Evolutionary conservation across 2,888 invertebrate genomes (phyloP).

Genomic region (Leuctra nigra): DNA sequence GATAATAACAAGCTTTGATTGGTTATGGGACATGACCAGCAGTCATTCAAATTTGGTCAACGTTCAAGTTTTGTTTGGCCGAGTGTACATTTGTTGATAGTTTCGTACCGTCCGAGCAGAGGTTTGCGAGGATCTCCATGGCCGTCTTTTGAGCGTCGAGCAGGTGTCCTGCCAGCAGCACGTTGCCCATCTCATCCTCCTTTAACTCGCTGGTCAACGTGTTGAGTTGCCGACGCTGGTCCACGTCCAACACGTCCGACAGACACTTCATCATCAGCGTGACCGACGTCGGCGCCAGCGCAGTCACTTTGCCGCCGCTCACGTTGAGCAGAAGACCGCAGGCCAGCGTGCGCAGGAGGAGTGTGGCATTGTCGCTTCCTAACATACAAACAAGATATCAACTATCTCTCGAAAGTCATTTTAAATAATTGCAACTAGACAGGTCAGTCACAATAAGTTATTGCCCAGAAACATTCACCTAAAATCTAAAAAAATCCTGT

Average conservation of each 20-base stretch:
- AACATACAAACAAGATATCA: too few relatives aligned
- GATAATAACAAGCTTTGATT: too few relatives aligned
- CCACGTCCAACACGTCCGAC: constrained; percentile 47
- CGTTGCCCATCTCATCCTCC: constrained; percentile 43
- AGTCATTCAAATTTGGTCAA: too few relatives aligned
- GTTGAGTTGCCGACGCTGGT: constrained; percentile 47
- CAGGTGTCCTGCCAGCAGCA: constrained; percentile 42
- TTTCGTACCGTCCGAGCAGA: constrained; percentile 57
- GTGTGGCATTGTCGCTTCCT: neutral
- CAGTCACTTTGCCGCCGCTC: constrained; percentile 14
- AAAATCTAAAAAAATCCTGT: too few relatives aligned
- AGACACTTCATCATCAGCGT: constrained; percentile 46
- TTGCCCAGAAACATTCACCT: too few relatives aligned
- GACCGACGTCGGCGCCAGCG: constrained; percentile 26
- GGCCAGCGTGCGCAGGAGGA: constrained; percentile 49
- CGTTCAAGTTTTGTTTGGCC: too few relatives aligned
- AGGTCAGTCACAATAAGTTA: too few relatives aligned
- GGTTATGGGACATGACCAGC: too few relatives aligned
- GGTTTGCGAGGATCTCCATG: constrained; percentile 63
- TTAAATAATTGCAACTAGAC: too few relatives aligned
- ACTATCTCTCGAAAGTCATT: too few relatives aligned
- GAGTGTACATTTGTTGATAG: too few relatives aligned
- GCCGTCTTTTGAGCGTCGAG: constrained; percentile 62
- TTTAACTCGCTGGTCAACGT: constrained; percentile 47
- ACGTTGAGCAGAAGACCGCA: constrained; percentile 40